Base-by-base conservation (phyloP, 2,113 vertebrate genomes). In the Hipposideros armiger region DNA sequence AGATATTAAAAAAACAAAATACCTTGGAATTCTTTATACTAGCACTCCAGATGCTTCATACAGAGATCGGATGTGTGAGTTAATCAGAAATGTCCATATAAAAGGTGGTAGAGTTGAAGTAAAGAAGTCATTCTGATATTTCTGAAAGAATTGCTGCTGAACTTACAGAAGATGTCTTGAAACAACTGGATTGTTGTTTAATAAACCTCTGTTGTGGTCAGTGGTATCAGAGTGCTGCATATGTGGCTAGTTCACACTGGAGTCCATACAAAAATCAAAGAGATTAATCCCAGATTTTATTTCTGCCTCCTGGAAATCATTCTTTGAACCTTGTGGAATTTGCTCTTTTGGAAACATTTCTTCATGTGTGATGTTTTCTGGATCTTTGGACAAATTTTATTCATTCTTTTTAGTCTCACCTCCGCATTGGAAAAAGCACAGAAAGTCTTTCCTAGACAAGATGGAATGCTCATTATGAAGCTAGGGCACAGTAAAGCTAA, bases 321-420 rank as follows among this genome's bases (percentile, higher is more conserved):
- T 85, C 36, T 93, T 28, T 47, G 52, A 87, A 91, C 32, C 28
- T 76, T 58, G 28, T 4, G 2, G 9, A 70, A 70, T 90, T 85
- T 30, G 11, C 14, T 86, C 28, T 92, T 94, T 81, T 81, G 81
- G 85, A 70, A 96, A 28, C 2, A 47, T 72, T 56, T 91, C 47
- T 83, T 87, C 26, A 58, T 17, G 7, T 80, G 14, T 87, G 45
- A 81, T 2, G 22, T 11, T 76, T 84, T 52, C 67, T 69, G 66
- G 42, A 80, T 78, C 66, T 72, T 81, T 20, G 74, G 76, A 91
- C 92, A 92, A 76, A 32, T 42, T 50, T 50, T 92, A 30, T 74
- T 87, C 58, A 64, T 87, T 96, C 86, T 85, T 91, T 90, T 64
- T 14, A 73, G 85, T 74, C 16, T 87, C 50, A 91, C 22, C 14